Conservation (phyloP, 2,113 vertebrate species). For the Chaetorhynchus papuensis region DNA sequence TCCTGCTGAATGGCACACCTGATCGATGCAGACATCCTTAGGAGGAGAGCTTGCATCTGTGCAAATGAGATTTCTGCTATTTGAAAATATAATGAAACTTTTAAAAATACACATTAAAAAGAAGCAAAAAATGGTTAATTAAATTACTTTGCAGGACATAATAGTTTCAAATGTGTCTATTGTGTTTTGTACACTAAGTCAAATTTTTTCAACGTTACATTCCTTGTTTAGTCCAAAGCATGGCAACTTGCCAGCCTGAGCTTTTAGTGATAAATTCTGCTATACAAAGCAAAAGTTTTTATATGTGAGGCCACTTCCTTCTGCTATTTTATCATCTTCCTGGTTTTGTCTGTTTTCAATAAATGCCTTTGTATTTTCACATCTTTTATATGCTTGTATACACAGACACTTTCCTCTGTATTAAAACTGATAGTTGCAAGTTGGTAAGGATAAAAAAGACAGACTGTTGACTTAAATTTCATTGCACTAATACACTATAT, state of each 20-base stretch:
- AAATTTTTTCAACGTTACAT: neutral
- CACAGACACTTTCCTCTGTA: conserved; percentile 23
- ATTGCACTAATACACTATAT: neutral
- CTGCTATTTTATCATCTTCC: conserved; percentile 68
- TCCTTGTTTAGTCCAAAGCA: neutral
- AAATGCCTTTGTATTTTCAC: conserved; percentile 66
- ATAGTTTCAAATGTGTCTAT: neutral
- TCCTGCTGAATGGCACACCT: neutral
- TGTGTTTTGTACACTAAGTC: neutral
- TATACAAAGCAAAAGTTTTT: conserved; percentile 54
- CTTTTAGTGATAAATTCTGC: conserved; percentile 27
- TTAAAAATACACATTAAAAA: neutral
- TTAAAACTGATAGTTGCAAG: neutral
- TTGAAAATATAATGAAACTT: neutral
- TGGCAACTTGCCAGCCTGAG: neutral
- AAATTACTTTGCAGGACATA: neutral
- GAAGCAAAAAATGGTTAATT: neutral
- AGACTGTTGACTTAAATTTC: neutral
- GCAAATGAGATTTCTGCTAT: neutral
- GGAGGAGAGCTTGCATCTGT: neutral
- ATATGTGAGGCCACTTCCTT: conserved; percentile 67
- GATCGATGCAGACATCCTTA: neutral
- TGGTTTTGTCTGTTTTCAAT: conserved; percentile 71
- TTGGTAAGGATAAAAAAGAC: neutral
- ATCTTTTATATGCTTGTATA: conserved; percentile 42